These are phyloP conservation scores for Nothocercus julius DNA, from an alignment of 2,113 vertebrate species.

Conservation along the genomic window DNA sequence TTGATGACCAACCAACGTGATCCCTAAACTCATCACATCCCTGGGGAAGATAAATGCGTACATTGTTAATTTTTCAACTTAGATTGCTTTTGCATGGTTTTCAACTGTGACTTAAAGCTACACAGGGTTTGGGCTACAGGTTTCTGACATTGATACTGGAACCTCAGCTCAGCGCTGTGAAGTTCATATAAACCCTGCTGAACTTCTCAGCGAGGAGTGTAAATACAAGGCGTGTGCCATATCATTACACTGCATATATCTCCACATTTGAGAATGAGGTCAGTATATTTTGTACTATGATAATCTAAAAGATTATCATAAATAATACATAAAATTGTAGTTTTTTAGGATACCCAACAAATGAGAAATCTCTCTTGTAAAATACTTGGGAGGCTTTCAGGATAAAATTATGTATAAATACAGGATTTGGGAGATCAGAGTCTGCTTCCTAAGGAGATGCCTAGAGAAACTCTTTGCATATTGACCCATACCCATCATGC, in stretches of 20 bases:
- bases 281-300: background rate
- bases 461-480: background rate
- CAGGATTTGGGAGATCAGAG: background rate
- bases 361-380: background rate
- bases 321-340: too few species aligned
- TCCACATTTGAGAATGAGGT: background rate
- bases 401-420: background rate
- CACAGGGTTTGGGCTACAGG: background rate
- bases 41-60: slow-evolving; percentile 81
- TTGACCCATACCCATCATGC: slow-evolving; percentile 24
- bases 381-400: background rate
- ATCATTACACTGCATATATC: background rate
- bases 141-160: background rate
- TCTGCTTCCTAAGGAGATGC: slow-evolving; percentile 24
- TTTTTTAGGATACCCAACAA: background rate
- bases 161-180: background rate
- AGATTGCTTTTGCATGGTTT: slow-evolving; percentile 7
- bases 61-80: slow-evolving; percentile 68
- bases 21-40: slow-evolving; percentile 98
- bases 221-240: background rate
- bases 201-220: background rate
- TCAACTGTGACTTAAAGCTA: slow-evolving; percentile 36
- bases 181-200: background rate
- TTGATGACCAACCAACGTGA: slow-evolving; percentile 97
- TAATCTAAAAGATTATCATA: too few species aligned